Conservation (phyloP, 2,113 vertebrate species). For the Leucopternis melanops region DNA sequence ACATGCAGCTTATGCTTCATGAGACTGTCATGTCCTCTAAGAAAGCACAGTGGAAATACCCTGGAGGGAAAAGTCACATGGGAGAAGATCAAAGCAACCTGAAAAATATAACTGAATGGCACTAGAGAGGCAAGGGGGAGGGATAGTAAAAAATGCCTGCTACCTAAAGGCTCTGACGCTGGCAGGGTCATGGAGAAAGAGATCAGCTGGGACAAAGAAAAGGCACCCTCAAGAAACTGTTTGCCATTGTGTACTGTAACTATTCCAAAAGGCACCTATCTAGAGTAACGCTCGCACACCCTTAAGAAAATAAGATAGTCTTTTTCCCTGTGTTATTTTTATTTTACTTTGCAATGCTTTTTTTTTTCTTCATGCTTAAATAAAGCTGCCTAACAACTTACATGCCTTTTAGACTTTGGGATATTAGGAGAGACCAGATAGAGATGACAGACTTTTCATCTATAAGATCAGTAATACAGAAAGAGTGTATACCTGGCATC, state of each 20-base stretch:
- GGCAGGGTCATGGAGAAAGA: background rate
- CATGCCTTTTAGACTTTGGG: background rate
- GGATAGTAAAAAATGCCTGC: background rate
- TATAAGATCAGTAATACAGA: background rate
- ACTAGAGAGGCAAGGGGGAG: background rate
- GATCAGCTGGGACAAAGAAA: background rate
- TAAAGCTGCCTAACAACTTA: background rate
- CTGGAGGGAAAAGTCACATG: constrained; percentile 20
- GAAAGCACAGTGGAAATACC: constrained; percentile 22
- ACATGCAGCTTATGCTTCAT: background rate
- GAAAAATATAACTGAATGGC: background rate
- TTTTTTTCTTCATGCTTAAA: background rate
- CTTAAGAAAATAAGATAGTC: background rate
- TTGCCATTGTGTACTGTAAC: background rate
- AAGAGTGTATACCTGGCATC: background rate
- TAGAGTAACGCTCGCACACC: background rate
- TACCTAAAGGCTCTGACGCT: background rate
- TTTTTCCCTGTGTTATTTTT: background rate
- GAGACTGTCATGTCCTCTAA: background rate
- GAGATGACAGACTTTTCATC: background rate
- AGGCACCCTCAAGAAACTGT: background rate
- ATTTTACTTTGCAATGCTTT: background rate
- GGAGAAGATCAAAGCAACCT: constrained; percentile 26
- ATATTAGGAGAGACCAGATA: background rate
- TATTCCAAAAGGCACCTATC: background rate